Percentiles rank a stretch among this genome's conserved stretches.
Evolutionary conservation across 2,888 invertebrate species (phyloP).

Genomic region (Syritta pipiens): DNA sequence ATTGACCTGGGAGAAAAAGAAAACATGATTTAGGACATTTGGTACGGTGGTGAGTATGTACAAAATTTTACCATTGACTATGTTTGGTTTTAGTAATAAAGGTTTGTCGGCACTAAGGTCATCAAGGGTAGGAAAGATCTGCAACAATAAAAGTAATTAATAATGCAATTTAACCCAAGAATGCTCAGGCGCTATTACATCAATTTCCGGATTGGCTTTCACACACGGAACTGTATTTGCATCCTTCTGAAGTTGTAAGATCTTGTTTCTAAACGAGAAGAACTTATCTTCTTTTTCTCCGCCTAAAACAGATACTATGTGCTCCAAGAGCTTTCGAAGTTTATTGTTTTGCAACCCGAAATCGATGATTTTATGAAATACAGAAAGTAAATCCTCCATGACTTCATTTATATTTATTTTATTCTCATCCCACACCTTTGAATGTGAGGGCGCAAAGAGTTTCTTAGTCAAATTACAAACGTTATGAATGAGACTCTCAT

Average conservation of each 20-base stretch:
- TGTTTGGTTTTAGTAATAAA: constrained; percentile 81
- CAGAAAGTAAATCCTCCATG: constrained; percentile 26
- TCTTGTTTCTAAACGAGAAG: constrained; percentile 7
- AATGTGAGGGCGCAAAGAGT: constrained; percentile 61
- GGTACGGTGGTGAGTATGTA: neutral
- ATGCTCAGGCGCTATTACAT: constrained; percentile 1
- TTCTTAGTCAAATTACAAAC: constrained; percentile 70
- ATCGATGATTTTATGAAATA: constrained; percentile 35
- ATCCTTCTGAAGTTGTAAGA: constrained; percentile 11
- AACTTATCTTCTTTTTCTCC: no score
- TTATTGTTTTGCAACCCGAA: constrained; percentile 73
- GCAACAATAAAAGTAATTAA: neutral
- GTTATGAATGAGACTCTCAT: constrained; percentile 71
- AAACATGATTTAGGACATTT: no score
- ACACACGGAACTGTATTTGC: neutral
- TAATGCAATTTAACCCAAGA: constrained; percentile 4
- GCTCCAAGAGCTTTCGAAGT: constrained; percentile 69
- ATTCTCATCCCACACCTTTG: constrained; percentile 47
- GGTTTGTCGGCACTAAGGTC: constrained; percentile 77
- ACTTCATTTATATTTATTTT: constrained; percentile 46
- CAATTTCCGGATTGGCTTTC: constrained; percentile 7
- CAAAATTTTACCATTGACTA: constrained; percentile 81
- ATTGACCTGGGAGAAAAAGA: constrained; percentile 80
- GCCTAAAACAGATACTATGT: constrained; percentile 19
- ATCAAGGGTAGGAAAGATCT: constrained; percentile 81